Percentiles rank a stretch among this genome's conserved stretches.
Evolutionary conservation across 2,888 invertebrate species (phyloP).

Genomic region (Hypena proboscidalis): DNA sequence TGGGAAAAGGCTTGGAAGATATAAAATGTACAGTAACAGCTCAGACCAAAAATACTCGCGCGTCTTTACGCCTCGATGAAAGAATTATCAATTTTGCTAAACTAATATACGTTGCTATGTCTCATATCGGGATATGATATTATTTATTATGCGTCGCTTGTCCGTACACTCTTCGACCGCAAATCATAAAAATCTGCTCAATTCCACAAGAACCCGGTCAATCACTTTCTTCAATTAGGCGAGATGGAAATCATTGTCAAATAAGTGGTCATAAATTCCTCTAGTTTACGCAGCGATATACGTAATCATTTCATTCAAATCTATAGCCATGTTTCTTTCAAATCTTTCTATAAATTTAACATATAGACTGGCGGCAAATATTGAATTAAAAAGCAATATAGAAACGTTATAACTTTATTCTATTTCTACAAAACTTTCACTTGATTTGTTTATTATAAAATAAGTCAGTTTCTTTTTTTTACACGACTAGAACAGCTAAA

Average conservation of each 20-base stretch:
- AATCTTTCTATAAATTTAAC: slow-evolving; percentile 5
- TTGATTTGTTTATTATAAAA: slow-evolving; percentile 10
- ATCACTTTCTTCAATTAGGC: neutral
- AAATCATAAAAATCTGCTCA: neutral
- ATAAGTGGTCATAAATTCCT: neutral
- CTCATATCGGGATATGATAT: slow-evolving; percentile 11
- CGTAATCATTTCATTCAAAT: slow-evolving; percentile 6
- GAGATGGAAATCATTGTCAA: slow-evolving; percentile 1
- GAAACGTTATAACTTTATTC: slow-evolving; percentile 20
- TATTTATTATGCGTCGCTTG: slow-evolving; percentile 9
- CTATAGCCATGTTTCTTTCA: slow-evolving; percentile 3
- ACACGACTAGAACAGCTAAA: slow-evolving; percentile 59
- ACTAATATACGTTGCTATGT: slow-evolving; percentile 16
- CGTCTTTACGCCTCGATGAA: slow-evolving; percentile 30
- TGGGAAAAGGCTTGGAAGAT: too few species aligned
- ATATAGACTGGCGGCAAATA: neutral
- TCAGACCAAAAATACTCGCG: slow-evolving; percentile 36
- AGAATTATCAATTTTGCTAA: slow-evolving; percentile 35
- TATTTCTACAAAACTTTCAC: slow-evolving; percentile 32
- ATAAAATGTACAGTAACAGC: slow-evolving; percentile 35
- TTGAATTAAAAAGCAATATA: slow-evolving; percentile 3
- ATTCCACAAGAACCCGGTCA: neutral
- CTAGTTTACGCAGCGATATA: neutral
- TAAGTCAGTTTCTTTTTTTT: slow-evolving; percentile 12
- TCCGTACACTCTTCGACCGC: neutral